Conservation (phyloP, 37 sponge, comb jelly and placozoan species). For the Halisarca cf. caerulea region DNA sequence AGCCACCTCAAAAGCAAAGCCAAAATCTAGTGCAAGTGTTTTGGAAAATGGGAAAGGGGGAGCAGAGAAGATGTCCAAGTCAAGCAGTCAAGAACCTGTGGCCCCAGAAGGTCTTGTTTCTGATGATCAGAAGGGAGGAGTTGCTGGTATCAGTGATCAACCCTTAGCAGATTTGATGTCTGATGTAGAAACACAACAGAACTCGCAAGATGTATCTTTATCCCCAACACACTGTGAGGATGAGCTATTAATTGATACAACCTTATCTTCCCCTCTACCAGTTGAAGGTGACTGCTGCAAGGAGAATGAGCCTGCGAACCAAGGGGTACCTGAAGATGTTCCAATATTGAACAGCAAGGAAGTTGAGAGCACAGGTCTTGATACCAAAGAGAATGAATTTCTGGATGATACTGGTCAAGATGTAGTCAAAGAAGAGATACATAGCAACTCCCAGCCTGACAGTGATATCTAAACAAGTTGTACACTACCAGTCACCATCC, state of each 20-base stretch:
- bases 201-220: slow-evolving; percentile 52
- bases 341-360: neutral
- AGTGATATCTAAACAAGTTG: slow-evolving; percentile 55
- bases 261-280: neutral
- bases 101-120: neutral
- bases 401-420: neutral
- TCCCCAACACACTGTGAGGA: slow-evolving; percentile 49
- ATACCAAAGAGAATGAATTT: neutral
- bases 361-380: neutral
- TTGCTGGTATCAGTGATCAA: neutral
- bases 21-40: neutral
- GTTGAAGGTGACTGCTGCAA: neutral
- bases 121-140: neutral
- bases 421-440: no score
- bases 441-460: neutral
- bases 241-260: slow-evolving; percentile 28
- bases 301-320: neutral
- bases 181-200: slow-evolving; percentile 18
- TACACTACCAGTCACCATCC: no score
- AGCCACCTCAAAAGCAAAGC: no score
- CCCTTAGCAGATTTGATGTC: neutral
- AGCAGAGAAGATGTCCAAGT: slow-evolving; percentile 61
- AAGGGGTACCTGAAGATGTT: neutral
- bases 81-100: slow-evolving; percentile 51
- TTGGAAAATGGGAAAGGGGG: slow-evolving; percentile 22